Evolutionary conservation across 2,888 invertebrate species (phyloP).

Genomic region (Drosophila atripex): DNA sequence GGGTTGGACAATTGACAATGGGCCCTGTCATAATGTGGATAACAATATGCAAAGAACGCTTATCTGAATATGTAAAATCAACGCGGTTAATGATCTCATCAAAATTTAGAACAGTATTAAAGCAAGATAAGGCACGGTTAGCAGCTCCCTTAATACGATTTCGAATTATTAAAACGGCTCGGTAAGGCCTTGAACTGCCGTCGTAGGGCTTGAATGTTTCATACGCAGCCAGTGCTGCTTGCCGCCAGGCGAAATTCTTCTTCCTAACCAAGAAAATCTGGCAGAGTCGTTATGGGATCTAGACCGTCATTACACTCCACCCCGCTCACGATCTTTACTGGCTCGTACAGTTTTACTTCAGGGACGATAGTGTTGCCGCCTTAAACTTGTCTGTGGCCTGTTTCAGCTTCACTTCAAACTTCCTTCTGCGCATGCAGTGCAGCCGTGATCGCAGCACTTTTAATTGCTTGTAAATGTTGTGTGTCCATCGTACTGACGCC

Average conservation of each 20-base stretch:
- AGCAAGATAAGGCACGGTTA: background rate
- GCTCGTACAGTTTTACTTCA: background rate
- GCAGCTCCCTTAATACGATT: background rate
- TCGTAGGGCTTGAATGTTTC: background rate
- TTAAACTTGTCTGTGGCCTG: background rate
- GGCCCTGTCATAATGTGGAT: too few species aligned
- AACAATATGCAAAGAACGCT: constrained; percentile 20
- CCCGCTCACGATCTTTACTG: background rate
- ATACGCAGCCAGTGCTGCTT: constrained; percentile 2
- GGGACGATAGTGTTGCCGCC: background rate
- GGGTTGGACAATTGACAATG: constrained; percentile 12
- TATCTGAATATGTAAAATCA: constrained; percentile 41
- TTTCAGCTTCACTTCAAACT: background rate
- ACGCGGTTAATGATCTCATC: constrained; percentile 20
- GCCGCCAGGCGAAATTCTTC: background rate
- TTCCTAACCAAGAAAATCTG: background rate
- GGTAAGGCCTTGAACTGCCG: background rate
- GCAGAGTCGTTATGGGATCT: background rate
- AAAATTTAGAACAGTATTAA: constrained; percentile 1
- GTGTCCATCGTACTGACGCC: too few species aligned
- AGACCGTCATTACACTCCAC: background rate
- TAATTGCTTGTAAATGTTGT: too few species aligned
- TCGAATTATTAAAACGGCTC: constrained; percentile 1
- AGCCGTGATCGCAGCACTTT: too few species aligned
- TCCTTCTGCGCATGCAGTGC: too few species aligned